These are phyloP conservation scores for Sciurus niger DNA, from an alignment of 2,113 vertebrate genomes.

Conservation along the genomic window DNA sequence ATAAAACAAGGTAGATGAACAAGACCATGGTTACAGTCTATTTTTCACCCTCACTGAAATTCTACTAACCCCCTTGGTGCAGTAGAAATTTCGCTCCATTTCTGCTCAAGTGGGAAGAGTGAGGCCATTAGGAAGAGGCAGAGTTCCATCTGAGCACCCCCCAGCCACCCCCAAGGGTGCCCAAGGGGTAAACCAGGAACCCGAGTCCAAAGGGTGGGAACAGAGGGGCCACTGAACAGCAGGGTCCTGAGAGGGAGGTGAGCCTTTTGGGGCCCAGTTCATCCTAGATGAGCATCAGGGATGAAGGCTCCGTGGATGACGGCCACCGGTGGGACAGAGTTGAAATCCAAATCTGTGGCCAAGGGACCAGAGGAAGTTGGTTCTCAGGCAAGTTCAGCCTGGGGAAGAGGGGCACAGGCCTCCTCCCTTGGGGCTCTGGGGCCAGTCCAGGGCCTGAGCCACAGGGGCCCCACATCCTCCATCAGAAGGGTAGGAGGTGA, in stretches of 20 bases:
- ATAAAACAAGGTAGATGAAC: not conserved
- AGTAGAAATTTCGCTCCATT: not conserved
- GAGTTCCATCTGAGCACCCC: not conserved
- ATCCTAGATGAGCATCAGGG: not conserved
- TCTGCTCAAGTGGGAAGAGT: not conserved
- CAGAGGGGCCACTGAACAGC: not conserved
- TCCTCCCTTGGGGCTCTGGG: rapidly evolving
- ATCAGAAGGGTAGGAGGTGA: not conserved
- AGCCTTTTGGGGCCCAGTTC: not conserved
- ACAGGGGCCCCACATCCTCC: not conserved
- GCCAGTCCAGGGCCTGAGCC: not conserved
- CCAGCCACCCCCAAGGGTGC: not conserved
- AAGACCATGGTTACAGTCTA: not conserved
- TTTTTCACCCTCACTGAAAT: not conserved
- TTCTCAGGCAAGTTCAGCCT: not conserved
- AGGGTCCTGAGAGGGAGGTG: not conserved
- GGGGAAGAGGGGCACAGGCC: not conserved
- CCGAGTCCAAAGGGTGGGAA: not conserved
- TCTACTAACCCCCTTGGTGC: not conserved
- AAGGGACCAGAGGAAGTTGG: not conserved
- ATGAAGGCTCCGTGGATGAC: rapidly evolving
- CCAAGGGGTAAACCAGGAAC: not conserved
- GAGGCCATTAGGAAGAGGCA: not conserved
- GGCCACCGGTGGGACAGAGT: rapidly evolving
- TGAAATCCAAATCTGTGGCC: not conserved